phyloP scores from a whole-genome alignment of 2,888 invertebrate species.

The Chalcis sispes region DNA sequence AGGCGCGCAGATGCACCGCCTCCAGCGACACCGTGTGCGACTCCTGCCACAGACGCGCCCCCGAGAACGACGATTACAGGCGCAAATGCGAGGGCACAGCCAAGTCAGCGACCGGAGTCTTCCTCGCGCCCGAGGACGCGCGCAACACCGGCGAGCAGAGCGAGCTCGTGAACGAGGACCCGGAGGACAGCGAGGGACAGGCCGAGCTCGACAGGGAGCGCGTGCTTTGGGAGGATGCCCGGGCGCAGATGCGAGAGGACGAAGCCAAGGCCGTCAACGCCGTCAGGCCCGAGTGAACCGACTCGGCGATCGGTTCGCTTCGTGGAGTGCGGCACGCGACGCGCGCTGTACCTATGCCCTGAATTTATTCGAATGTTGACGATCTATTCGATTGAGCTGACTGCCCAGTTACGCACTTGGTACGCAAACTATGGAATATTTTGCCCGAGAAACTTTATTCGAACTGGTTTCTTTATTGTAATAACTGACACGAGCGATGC shows the following conservation, averaged over 20 bases:
- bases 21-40: slow-evolving; percentile 75
- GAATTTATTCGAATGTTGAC: too few species aligned
- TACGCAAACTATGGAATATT: too few species aligned
- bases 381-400: too few species aligned
- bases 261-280: slow-evolving; percentile 47
- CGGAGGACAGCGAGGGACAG: slow-evolving; percentile 48
- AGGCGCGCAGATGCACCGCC: slow-evolving; percentile 74
- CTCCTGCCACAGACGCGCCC: slow-evolving; percentile 71
- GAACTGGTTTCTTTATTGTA: too few species aligned
- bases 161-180: slow-evolving; percentile 70
- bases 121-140: slow-evolving; percentile 73
- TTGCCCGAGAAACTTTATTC: too few species aligned
- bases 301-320: too few species aligned
- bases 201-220: slow-evolving; percentile 57
- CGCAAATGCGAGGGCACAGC: slow-evolving; percentile 39
- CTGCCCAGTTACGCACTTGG: too few species aligned
- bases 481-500: too few species aligned
- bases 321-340: too few species aligned
- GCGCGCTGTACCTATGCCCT: too few species aligned
- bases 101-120: slow-evolving; percentile 58
- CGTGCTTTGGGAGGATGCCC: slow-evolving; percentile 68
- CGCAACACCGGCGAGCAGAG: slow-evolving; percentile 71
- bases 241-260: slow-evolving; percentile 61
- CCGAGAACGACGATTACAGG: slow-evolving; percentile 49
- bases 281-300: slow-evolving; percentile 38